phyloP scores from a whole-genome alignment of 2,797 vertebrate species.

The Etheostoma perlongum region DNA sequence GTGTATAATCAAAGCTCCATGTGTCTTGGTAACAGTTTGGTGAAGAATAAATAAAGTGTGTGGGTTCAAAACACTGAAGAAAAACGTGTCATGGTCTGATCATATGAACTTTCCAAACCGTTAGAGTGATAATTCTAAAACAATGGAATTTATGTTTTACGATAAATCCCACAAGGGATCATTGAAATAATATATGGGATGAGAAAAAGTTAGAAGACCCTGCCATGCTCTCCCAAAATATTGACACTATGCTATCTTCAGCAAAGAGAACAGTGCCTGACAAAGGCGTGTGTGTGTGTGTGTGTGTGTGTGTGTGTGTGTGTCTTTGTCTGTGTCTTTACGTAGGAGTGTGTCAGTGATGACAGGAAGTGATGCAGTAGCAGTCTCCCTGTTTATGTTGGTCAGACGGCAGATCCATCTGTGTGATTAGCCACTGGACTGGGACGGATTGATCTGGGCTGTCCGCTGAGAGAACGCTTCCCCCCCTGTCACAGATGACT shows the following conservation, averaged over 20 bases:
- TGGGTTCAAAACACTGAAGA: too few relatives aligned
- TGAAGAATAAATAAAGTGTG: not conserved
- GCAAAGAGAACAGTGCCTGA: not conserved
- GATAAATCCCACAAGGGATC: not conserved
- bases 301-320: constrained; percentile 6
- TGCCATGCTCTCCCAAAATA: not conserved
- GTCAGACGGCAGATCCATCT: constrained; percentile 66
- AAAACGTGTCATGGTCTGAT: too few relatives aligned
- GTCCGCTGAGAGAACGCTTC: constrained; percentile 11
- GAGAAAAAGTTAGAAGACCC: not conserved
- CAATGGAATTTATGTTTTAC: too few relatives aligned
- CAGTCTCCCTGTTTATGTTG: constrained; percentile 50
- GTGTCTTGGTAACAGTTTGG: not conserved
- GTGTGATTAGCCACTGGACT: constrained; percentile 63
- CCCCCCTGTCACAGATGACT: not conserved
- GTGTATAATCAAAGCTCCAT: not conserved
- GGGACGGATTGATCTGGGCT: constrained; percentile 56
- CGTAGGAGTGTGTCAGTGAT: constrained; percentile 5
- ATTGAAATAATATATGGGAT: not conserved
- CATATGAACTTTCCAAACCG: too few relatives aligned
- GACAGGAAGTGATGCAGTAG: constrained; percentile 66
- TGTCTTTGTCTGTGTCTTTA: not conserved
- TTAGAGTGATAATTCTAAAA: too few relatives aligned
- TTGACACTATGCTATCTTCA: not conserved
- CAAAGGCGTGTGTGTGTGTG: constrained; percentile 16